phyloP scores from a whole-genome alignment of 2,888 invertebrate genomes.

The Copidosoma aretas region DNA sequence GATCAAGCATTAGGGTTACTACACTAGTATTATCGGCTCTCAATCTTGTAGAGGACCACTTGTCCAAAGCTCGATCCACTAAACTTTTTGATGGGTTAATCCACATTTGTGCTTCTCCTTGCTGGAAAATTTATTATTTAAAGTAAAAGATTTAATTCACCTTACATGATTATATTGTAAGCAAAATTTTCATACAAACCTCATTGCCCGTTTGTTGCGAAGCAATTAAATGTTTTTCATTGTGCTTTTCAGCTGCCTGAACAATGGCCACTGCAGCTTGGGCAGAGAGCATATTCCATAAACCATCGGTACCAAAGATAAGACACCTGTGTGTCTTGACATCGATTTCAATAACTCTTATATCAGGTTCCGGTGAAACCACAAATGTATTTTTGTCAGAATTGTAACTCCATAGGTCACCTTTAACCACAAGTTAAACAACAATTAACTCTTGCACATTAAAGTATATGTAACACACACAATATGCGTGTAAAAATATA shows the following conservation, averaged over 20 bases:
- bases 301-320: slow-evolving; percentile 94
- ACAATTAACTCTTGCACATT: slow-evolving; percentile 11
- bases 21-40: slow-evolving; percentile 97
- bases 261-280: slow-evolving; percentile 85
- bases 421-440: slow-evolving; percentile 55
- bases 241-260: slow-evolving; percentile 80
- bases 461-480: neutral
- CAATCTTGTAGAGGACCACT: slow-evolving; percentile 85
- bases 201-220: slow-evolving; percentile 59
- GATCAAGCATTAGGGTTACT: slow-evolving; percentile 89
- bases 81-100: slow-evolving; percentile 91
- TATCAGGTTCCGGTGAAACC: slow-evolving; percentile 98
- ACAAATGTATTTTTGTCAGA: slow-evolving; percentile 88
- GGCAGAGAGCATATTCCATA: slow-evolving; percentile 94
- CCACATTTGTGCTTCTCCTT: slow-evolving; percentile 67
- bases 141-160: neutral
- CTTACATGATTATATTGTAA: neutral
- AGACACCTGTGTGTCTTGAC: slow-evolving; percentile 73
- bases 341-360: slow-evolving; percentile 83
- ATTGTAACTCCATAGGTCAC: slow-evolving; percentile 98
- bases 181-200: slow-evolving; percentile 44
- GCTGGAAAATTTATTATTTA: slow-evolving; percentile 43
- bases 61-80: slow-evolving; percentile 81
- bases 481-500: neutral
- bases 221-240: slow-evolving; percentile 69